These are phyloP conservation scores for Orthosia incerta DNA, from an alignment of 2,888 invertebrate species.

Conservation along the genomic window DNA sequence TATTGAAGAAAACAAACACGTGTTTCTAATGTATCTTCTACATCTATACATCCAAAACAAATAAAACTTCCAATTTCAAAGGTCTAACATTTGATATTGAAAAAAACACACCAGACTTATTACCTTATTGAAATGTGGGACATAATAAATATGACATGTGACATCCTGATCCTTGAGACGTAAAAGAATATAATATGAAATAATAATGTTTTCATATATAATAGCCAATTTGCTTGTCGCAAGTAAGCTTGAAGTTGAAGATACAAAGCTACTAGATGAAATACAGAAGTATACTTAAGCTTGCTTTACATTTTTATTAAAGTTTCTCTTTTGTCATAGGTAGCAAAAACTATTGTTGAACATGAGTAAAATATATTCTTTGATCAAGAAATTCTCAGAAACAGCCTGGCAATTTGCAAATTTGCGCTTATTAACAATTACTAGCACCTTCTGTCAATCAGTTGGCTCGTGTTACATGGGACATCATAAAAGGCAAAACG, in stretches of 20 bases:
- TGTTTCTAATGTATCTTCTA: too few species aligned
- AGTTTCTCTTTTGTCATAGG: not conserved
- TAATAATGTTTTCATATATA: conserved; percentile 43
- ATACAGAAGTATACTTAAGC: too few species aligned
- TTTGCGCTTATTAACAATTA: too few species aligned
- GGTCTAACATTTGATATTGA: not conserved
- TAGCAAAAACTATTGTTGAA: too few species aligned
- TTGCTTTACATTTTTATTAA: not conserved
- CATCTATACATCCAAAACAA: not conserved
- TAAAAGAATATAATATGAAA: conserved; percentile 37
- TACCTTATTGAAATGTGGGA: conserved; percentile 19
- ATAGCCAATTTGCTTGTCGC: conserved; percentile 41
- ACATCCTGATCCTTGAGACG: conserved; percentile 16
- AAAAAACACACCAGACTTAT: not conserved
- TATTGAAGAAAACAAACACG: too few species aligned
- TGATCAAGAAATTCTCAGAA: too few species aligned
- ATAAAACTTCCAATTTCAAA: conserved; percentile 4
- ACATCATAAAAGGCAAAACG: too few species aligned
- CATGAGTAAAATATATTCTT: too few species aligned
- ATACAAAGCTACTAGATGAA: conserved; percentile 20
- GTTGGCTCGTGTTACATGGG: too few species aligned
- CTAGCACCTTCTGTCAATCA: too few species aligned
- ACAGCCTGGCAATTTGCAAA: too few species aligned
- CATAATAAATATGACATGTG: conserved; percentile 26
- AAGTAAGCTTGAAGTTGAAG: conserved; percentile 27